Percentiles rank a stretch among this genome's conserved stretches.
These are phyloP conservation scores for Apocheima hispidaria DNA, from an alignment of 2,888 invertebrate genomes.

Conservation along the genomic window DNA sequence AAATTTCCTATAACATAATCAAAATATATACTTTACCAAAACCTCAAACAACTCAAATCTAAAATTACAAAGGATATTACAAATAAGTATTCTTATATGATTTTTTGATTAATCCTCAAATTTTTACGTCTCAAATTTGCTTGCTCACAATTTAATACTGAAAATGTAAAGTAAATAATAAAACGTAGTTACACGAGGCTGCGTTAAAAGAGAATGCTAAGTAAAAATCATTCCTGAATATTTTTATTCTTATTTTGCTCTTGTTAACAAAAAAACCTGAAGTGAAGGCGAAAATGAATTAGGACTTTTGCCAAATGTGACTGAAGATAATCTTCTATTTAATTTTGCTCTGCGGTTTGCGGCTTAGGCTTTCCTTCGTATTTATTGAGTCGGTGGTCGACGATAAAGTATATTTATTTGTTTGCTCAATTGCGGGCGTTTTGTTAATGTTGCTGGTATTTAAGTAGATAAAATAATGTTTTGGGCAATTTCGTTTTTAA, in stretches of 20 bases:
- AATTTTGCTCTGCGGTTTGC: conserved; percentile 49
- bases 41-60: no score
- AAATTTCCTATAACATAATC: conserved; percentile 5
- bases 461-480: conserved; percentile 16
- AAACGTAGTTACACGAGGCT: no score
- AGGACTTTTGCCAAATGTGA: conserved; percentile 33
- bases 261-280: background rate
- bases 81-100: no score
- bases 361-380: conserved; percentile 34
- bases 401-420: conserved; percentile 31
- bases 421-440: conserved; percentile 21
- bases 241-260: background rate
- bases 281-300: conserved; percentile 25
- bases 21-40: no score
- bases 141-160: no score
- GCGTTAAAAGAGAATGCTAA: background rate
- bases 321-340: conserved; percentile 44
- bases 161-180: no score
- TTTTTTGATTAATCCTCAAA: no score
- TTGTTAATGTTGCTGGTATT: conserved; percentile 17
- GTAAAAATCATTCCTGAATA: background rate
- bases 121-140: no score
- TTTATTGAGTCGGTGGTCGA: conserved; percentile 17
- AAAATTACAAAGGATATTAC: no score
- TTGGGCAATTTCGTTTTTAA: conserved; percentile 17